Base-by-base conservation (phyloP, 2,113 vertebrate genomes). In the Taxidea taxus region DNA sequence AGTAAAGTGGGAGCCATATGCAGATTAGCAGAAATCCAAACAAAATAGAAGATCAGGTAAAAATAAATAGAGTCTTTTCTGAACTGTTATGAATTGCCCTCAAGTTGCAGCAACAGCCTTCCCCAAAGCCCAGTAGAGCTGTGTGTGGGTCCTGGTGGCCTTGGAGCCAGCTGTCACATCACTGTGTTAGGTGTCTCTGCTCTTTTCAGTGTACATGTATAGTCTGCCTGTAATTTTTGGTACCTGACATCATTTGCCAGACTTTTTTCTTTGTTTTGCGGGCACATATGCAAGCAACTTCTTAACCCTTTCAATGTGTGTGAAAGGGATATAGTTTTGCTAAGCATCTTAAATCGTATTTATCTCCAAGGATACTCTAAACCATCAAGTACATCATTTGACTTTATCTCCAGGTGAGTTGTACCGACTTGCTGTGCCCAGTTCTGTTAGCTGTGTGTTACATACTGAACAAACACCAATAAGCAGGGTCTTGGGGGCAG, bases 351-450 rank as follows among this genome's bases (percentile, higher is more conserved):
- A 66, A 75, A 47, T 7, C 56, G 12, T 42, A 4, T 94, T 90
- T 60, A 72, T 87, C 64, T 58, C 37, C 29, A 42, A 56, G 58
- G 70, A 77, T 90, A 62, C 37, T 74, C 8, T 34, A 89, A 77
- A 37, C 56, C 29, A 88, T 66, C 20, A n/a, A 54, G 54, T 72
- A 42, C 16, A 44, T 90, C 9, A 75, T 86, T 70, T 81, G 37
- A 56, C 29, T 58, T 94, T 75, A 60, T 84, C 54, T 37, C 13
- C 29, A 89, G 89, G 68, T 70, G 56, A 93, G 75, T 70, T 62
- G 47, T n/a, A 49, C 6, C 0, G 64, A 11, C 54, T 37, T 60
- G 9, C 88, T 47, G 14, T 68, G n/a, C 68, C 47, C 29, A n/a
- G 29, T 49, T 84, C n/a, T 83, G 16, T 58, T 58, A 58, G 39